Evolutionary conservation across 2,113 vertebrate species (phyloP), one percentile per base, ranked within the genome.

Genomic region (Tichodroma muraria): DNA sequence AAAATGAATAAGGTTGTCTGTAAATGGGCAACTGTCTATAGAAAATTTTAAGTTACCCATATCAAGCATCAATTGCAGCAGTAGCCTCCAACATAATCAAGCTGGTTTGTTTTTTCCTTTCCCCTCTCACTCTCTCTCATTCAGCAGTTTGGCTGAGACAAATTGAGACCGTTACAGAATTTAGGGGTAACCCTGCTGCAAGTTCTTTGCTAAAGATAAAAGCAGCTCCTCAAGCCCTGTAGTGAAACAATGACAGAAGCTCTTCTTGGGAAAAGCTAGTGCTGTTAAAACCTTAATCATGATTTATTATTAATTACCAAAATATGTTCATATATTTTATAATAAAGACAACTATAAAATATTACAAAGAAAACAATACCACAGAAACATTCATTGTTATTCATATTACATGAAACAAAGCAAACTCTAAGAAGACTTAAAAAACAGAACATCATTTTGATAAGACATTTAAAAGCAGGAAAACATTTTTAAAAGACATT

Each of bases 211-310:
- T 73, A 94, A 87, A 94, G 63, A 84, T 44, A 82, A 97, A 97
- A 96, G 94, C 93, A 95, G 95, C 96, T 97, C 95, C 95, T 93
- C 89, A 96, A 97, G 97, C 98, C 97, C 98, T 98, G 98, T 93
- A 98, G 98, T 97, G 98, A 98, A 98, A 98, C 98, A 98, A 98
- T 98, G 98, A 98, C 98, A 99, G 98, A 99, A 98, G 98, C 98
- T 98, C 98, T 99, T 98, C 98, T 98, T 98, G 97, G 98, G 96
- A 95, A 96, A 98, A 96, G 79, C 94, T 97, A 94, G 86, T 77
- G 95, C 97, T 97, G 97, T 88, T 95, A 95, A 97, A 96, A 97
- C n/a, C 92, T 95, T 93, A 75, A 93, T 49, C 30, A n/a, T 56
- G 45, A 94, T 88, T 93, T 82, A 91, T 45, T 93, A 79, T 76